A percentile compares a stretch with the other conserved stretches of the same genome.
These are phyloP conservation scores for Grallaria varia DNA, from an alignment of 2,113 vertebrate genomes.

Conservation along the genomic window DNA sequence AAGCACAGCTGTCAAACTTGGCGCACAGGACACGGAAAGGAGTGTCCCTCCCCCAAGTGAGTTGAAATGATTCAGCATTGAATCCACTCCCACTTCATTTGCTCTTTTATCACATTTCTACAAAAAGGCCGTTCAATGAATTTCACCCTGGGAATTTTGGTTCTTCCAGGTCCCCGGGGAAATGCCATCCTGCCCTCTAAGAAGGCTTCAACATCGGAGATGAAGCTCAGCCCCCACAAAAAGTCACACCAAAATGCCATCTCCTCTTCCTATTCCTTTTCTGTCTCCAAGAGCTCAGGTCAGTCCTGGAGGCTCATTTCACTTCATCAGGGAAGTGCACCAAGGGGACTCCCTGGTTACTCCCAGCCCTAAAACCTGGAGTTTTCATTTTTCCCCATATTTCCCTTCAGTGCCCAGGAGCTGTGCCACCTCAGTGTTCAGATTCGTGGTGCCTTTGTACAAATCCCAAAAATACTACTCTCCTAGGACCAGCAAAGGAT, in stretches of 20 bases:
- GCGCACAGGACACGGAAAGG: accelerated
- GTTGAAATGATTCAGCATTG: accelerated
- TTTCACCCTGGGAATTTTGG: accelerated
- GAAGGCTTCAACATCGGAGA: neutral
- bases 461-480: neutral
- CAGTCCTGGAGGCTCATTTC: neutral
- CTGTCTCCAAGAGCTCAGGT: neutral
- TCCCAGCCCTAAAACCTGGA: neutral
- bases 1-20: neutral
- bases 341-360: accelerated
- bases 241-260: neutral
- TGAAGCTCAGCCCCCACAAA: neutral
- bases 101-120: accelerated
- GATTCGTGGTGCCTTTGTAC: conserved; percentile 7
- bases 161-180: neutral
- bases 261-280: neutral
- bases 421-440: neutral
- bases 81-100: accelerated
- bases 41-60: neutral
- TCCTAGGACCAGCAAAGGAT: neutral
- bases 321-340: accelerated
- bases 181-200: accelerated
- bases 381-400: accelerated
- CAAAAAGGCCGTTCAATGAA: accelerated
- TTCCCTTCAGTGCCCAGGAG: neutral